phyloP scores from a whole-genome alignment of 1,140 invertebrate genomes.

The Aricia agestis region DNA sequence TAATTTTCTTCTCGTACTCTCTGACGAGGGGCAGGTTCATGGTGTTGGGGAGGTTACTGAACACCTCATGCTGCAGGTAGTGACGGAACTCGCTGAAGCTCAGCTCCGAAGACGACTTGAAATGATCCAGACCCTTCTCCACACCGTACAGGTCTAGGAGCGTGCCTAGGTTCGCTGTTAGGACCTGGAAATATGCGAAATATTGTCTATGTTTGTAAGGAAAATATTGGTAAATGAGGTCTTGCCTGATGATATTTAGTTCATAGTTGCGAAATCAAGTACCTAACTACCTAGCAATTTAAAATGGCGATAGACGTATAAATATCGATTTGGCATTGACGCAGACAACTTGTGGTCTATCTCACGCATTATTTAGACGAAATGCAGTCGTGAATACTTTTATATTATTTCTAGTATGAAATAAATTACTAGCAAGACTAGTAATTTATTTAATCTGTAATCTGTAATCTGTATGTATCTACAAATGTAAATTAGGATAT shows the following conservation, averaged over 20 bases:
- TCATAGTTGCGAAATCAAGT: not conserved
- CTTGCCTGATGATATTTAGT: too few relatives aligned
- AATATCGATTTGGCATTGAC: constrained; percentile 3
- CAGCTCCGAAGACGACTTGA: constrained; percentile 79
- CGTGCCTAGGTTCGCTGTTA: constrained; percentile 84
- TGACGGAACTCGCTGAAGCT: constrained; percentile 85
- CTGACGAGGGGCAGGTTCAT: constrained; percentile 74
- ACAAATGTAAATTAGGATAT: too few relatives aligned
- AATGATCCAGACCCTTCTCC: constrained; percentile 86
- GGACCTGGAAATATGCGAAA: constrained; percentile 75
- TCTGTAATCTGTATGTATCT: too few relatives aligned
- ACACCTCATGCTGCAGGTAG: constrained; percentile 86
- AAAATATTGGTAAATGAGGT: not conserved
- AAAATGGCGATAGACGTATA: not conserved
- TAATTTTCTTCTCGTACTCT: constrained; percentile 76
- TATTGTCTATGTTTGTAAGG: not conserved
- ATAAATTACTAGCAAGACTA: too few relatives aligned
- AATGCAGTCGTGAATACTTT: too few relatives aligned
- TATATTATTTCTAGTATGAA: too few relatives aligned
- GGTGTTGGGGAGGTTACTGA: constrained; percentile 78
- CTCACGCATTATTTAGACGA: not conserved
- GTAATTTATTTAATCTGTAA: too few relatives aligned
- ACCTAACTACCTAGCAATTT: not conserved
- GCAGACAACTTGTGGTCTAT: not conserved
- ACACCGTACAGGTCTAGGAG: constrained; percentile 84